phyloP scores from a whole-genome alignment of 2,113 vertebrate genomes.

The Ammospiza caudacuta region DNA sequence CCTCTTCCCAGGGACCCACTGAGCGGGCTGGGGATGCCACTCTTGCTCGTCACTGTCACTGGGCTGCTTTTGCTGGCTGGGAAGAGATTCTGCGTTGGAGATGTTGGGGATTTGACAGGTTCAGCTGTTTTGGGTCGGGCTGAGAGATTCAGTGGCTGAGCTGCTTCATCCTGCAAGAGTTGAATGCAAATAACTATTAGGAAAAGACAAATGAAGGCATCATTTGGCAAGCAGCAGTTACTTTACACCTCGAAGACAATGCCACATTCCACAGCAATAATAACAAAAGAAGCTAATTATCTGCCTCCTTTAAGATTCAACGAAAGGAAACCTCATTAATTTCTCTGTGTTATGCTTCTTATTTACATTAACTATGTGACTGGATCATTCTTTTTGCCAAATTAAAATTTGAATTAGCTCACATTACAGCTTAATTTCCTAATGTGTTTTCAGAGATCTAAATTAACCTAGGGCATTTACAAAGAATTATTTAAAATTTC shows the following conservation, averaged over 20 bases:
- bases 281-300: slow-evolving; percentile 88
- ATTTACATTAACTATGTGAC: slow-evolving; percentile 89
- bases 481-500: slow-evolving; percentile 83
- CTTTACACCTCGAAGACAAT: slow-evolving; percentile 84
- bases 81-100: slow-evolving; percentile 93
- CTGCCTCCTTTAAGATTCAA: slow-evolving; percentile 79
- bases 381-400: slow-evolving; percentile 91
- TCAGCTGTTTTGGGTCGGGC: slow-evolving; percentile 95
- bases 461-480: slow-evolving; percentile 85
- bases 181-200: slow-evolving; percentile 78
- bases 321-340: slow-evolving; percentile 83
- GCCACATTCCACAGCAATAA: slow-evolving; percentile 75
- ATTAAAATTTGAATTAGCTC: slow-evolving; percentile 96
- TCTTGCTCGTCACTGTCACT: slow-evolving; percentile 84
- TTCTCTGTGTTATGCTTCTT: slow-evolving; percentile 82
- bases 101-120: slow-evolving; percentile 90
- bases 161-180: slow-evolving; percentile 91
- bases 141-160: slow-evolving; percentile 97
- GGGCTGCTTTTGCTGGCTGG: slow-evolving; percentile 91
- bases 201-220: slow-evolving; percentile 82
- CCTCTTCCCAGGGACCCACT: slow-evolving; percentile 85
- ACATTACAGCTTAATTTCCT: slow-evolving; percentile 91
- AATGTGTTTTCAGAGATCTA: slow-evolving; percentile 90
- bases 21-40: slow-evolving; percentile 91
- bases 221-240: slow-evolving; percentile 74